Evolutionary conservation across 2,888 invertebrate species (phyloP).

Genomic region (Leptinotarsa juncta): DNA sequence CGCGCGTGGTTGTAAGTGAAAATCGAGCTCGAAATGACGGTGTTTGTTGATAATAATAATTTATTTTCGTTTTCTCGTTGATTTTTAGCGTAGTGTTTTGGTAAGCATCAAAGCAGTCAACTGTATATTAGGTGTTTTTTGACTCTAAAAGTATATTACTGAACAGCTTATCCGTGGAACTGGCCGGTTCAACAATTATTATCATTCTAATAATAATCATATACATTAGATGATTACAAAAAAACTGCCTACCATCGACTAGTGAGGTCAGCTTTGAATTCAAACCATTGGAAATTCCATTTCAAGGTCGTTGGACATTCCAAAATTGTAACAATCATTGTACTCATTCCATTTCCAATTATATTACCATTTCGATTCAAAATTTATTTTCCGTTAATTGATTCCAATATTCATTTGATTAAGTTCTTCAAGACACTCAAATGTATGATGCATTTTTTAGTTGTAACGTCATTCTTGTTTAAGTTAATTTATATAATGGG

Average conservation of each 20-base stretch:
- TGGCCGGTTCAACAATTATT: constrained; percentile 39
- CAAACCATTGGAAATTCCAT: background rate
- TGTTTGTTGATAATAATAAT: constrained; percentile 64
- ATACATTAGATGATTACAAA: background rate
- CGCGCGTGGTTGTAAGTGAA: constrained; percentile 55
- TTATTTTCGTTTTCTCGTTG: constrained; percentile 54
- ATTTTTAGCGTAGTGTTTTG: constrained; percentile 55
- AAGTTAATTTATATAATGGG: too few species aligned
- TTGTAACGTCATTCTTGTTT: background rate
- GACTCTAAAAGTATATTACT: constrained; percentile 58
- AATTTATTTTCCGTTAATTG: too few species aligned
- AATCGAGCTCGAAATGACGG: constrained; percentile 63
- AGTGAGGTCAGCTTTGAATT: background rate
- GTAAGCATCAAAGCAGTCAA: constrained; percentile 65
- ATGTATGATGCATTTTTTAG: background rate
- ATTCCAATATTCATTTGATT: too few species aligned
- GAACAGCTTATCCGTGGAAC: constrained; percentile 42
- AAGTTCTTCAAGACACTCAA: background rate
- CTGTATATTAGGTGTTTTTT: constrained; percentile 61
- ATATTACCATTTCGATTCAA: too few species aligned
- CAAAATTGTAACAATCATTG: too few species aligned
- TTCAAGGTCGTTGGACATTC: too few species aligned
- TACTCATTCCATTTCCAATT: too few species aligned
- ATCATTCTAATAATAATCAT: background rate
- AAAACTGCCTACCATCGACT: constrained; percentile 1